phyloP scores from a whole-genome alignment of 2,888 invertebrate genomes.

The Acrobeloides nanus region DNA sequence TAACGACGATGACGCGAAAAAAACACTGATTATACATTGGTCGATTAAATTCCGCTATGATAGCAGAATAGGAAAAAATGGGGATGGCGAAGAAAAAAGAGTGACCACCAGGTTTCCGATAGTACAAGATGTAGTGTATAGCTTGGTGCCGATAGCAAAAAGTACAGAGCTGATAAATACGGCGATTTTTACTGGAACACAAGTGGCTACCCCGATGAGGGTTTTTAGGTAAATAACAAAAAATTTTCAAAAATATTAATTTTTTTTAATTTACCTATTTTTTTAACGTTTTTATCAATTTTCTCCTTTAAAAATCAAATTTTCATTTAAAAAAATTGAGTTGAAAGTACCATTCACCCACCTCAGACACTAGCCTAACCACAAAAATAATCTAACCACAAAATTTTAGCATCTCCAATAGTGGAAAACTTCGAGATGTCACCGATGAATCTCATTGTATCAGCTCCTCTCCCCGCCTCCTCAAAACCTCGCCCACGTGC shows the following conservation, averaged over 20 bases:
- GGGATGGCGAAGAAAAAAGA: neutral
- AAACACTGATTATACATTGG: conserved; percentile 12
- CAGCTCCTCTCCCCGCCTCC: conserved; percentile 35
- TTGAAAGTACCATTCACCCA: too few relatives aligned
- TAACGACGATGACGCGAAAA: conserved; percentile 4
- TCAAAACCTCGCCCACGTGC: conserved; percentile 49
- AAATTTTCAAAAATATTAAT: too few relatives aligned
- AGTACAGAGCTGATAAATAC: conserved; percentile 38
- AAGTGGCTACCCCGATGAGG: conserved; percentile 34
- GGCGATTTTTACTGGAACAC: conserved; percentile 42
- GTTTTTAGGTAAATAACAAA: too few relatives aligned
- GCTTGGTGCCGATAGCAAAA: conserved; percentile 14
- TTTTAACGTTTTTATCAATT: too few relatives aligned
- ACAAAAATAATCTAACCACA: too few relatives aligned
- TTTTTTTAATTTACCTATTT: too few relatives aligned
- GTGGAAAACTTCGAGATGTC: conserved; percentile 28
- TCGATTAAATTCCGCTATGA: too few relatives aligned
- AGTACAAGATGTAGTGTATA: conserved; percentile 6
- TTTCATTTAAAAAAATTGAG: too few relatives aligned
- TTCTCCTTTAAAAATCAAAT: too few relatives aligned
- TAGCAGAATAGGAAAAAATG: too few relatives aligned
- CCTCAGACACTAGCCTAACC: too few relatives aligned
- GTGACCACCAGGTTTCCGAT: neutral
- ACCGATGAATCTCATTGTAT: conserved; percentile 44
- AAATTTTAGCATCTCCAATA: conserved; percentile 20